A percentile compares a stretch with the other conserved stretches of the same genome.
These are phyloP conservation scores for Scelioninae gen. 2 DNA, from an alignment of 2,888 invertebrate species.

Conservation along the genomic window DNA sequence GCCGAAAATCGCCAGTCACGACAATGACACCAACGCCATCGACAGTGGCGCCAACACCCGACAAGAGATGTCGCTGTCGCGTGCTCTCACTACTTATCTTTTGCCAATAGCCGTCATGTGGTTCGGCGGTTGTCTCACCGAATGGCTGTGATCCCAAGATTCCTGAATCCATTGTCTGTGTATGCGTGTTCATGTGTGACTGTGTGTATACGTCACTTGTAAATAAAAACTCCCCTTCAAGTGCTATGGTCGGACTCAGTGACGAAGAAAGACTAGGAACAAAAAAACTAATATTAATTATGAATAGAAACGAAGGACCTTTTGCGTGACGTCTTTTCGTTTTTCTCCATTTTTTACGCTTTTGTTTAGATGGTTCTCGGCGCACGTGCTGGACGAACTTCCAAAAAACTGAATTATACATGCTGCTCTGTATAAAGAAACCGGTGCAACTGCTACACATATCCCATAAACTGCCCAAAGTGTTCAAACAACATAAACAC, in stretches of 20 bases:
- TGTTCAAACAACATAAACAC: too few relatives aligned
- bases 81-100: constrained; percentile 84
- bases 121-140: constrained; percentile 89
- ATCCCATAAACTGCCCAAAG: too few relatives aligned
- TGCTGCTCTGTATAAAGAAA: too few relatives aligned
- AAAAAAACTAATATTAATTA: not conserved
- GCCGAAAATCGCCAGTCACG: constrained; percentile 58
- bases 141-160: constrained; percentile 84
- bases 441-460: too few relatives aligned
- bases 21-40: constrained; percentile 60
- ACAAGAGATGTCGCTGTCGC: constrained; percentile 77
- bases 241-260: constrained; percentile 32
- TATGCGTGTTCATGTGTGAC: constrained; percentile 27
- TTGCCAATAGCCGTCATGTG: constrained; percentile 89
- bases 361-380: not conserved
- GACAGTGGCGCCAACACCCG: constrained; percentile 72
- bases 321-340: constrained; percentile 21
- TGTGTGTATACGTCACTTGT: constrained; percentile 46
- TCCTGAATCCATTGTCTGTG: constrained; percentile 53
- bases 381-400: too few relatives aligned
- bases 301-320: constrained; percentile 7
- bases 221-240: constrained; percentile 48
- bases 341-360: not conserved
- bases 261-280: not conserved
- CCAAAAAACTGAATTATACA: too few relatives aligned